phyloP scores from a whole-genome alignment of 2,888 invertebrate genomes.

The Hyppa rectilinea region DNA sequence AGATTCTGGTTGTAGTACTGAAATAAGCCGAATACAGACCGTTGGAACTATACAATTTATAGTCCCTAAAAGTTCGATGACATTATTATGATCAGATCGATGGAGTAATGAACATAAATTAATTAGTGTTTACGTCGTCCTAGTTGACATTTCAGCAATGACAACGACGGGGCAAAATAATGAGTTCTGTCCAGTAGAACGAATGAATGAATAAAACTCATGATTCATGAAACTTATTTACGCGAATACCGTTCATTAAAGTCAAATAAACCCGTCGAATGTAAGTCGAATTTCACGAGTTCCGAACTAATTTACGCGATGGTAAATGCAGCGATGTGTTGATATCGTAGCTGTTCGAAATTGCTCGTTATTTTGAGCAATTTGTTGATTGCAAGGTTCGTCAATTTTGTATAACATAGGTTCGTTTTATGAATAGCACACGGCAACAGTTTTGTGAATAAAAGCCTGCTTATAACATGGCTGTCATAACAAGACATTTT shows the following conservation, averaged over 20 bases:
- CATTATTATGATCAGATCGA: slow-evolving; percentile 15
- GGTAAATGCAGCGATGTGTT: background rate
- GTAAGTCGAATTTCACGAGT: slow-evolving; percentile 30
- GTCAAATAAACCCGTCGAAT: slow-evolving; percentile 32
- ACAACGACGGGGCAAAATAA: slow-evolving; percentile 33
- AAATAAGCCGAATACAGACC: background rate
- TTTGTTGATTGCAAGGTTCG: slow-evolving; percentile 22
- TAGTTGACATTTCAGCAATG: slow-evolving; percentile 36
- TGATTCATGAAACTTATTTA: slow-evolving; percentile 30
- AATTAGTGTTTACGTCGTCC: slow-evolving; percentile 25
- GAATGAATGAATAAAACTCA: slow-evolving; percentile 35
- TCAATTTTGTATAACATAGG: background rate
- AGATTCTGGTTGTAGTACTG: slow-evolving; percentile 13
- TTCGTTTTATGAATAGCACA: background rate
- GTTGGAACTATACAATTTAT: background rate
- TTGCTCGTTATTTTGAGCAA: slow-evolving; percentile 10
- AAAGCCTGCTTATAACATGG: background rate
- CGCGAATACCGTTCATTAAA: slow-evolving; percentile 24
- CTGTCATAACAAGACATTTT: background rate
- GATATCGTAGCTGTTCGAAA: slow-evolving; percentile 3
- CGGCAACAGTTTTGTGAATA: background rate
- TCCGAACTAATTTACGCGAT: slow-evolving; percentile 33
- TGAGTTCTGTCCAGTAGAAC: slow-evolving; percentile 16
- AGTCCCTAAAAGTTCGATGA: background rate
- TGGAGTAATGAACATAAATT: slow-evolving; percentile 26